Base-by-base conservation (phyloP, 2,888 invertebrate genomes). In the Brenthis hecate region DNA sequence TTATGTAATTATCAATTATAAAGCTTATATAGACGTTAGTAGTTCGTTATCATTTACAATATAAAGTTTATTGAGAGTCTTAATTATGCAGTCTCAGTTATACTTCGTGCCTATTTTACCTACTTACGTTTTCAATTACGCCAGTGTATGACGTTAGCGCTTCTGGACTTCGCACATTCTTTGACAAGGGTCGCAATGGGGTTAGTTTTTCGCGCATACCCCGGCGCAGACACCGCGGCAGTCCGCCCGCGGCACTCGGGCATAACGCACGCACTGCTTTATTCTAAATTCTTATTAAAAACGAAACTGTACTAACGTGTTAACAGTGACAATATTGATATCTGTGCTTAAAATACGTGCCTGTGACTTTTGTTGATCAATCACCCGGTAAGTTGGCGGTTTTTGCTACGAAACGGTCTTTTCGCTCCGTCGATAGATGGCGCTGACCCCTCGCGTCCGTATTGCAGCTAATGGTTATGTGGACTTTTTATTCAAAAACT, bases 401-500 rank as follows among this genome's bases (percentile, higher is more conserved):
- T 60, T 50, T 72, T 68, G 65, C 32, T 19, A 58, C 51, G 56
- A 48, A 28, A 48, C 48, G 66, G 13, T 56, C 64, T 65, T 72
- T 61, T 14, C 5, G 36, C 23, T 63, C 74, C 74, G 76, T 72
- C 83, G 77, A 72, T 82, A 90, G 90, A 86, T 89, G 90, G 89
- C 90, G 87, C 73, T 81, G 76, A n/a, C 23, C 72, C 73, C 69
- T 75, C 81, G 85, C 84, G 83, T 85, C 87, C 81, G 84, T 88
- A 86, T 85, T 90, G 90, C 90, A 88, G 88, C 82, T 84, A 67
- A 84, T 81, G 72, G 73, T 72, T 74, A 68, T 72, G 71, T 71
- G 60, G 65, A 48, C 13, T 61, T 65, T 68, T 66, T 66, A 69
- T 70, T 81, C 79, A 79, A 80, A 81, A 80, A 80, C 28, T 53